Conservation (phyloP, 2,888 invertebrate species). For the Prenolepis imparis region DNA sequence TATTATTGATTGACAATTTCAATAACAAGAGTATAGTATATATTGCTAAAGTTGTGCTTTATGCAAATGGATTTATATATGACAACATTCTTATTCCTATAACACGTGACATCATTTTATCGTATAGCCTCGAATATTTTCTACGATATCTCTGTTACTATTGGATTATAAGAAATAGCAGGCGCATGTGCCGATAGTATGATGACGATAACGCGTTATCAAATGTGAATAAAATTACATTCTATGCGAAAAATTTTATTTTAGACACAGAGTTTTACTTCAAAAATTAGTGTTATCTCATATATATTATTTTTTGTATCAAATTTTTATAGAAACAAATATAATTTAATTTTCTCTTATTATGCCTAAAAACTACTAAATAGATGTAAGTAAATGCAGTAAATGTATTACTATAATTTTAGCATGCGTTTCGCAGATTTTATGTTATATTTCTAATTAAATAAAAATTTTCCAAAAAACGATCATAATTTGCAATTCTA, state of each 20-base stretch:
- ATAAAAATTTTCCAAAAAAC: not conserved
- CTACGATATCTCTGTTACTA: not conserved
- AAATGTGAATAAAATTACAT: not conserved
- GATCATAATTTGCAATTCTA: not conserved
- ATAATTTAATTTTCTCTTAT: not conserved
- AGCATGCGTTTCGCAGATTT: not conserved
- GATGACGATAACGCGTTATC: not conserved
- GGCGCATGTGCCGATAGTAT: not conserved
- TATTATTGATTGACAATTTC: conserved; percentile 5
- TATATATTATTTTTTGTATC: not conserved
- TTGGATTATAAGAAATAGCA: not conserved
- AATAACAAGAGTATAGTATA: not conserved
- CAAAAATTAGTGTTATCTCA: not conserved
- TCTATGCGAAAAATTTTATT: not conserved
- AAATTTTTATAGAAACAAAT: not conserved
- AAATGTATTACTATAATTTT: not conserved
- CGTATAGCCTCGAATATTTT: not conserved
- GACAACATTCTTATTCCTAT: not conserved
- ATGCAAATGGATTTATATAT: not conserved
- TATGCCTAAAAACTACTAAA: not conserved
- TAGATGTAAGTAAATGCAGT: not conserved
- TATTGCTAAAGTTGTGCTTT: not conserved
- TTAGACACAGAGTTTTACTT: not conserved
- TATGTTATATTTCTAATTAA: not conserved
- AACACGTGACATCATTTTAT: not conserved